Evolutionary conservation across 1,140 invertebrate species (phyloP).

Genomic region (Leptinotarsa lineolata): DNA sequence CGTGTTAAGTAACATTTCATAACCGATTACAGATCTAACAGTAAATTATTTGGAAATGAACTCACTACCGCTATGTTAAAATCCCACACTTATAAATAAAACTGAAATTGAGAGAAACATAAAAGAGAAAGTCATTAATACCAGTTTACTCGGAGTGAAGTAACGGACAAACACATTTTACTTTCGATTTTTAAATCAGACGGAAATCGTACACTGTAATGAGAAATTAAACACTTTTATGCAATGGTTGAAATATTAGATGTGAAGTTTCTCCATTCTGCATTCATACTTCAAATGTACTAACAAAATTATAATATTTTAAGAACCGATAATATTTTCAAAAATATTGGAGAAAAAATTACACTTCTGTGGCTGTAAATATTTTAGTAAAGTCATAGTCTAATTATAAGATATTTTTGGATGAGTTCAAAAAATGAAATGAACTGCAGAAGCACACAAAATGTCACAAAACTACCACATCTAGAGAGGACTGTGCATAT

Average conservation of each 20-base stretch:
- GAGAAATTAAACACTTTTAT: slow-evolving; percentile 17
- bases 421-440: not conserved
- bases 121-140: slow-evolving; percentile 26
- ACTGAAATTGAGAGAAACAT: slow-evolving; percentile 17
- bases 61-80: slow-evolving; percentile 13
- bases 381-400: no score
- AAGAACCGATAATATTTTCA: not conserved
- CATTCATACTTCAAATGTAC: not conserved
- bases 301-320: no score
- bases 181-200: slow-evolving; percentile 29
- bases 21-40: slow-evolving; percentile 6
- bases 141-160: slow-evolving; percentile 21
- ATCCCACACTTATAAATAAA: slow-evolving; percentile 13
- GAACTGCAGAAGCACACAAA: not conserved
- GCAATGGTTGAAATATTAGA: slow-evolving; percentile 9
- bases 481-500: no score
- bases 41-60: slow-evolving; percentile 12
- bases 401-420: no score
- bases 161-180: slow-evolving; percentile 29
- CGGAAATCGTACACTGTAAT: slow-evolving; percentile 13
- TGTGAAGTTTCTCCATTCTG: not conserved
- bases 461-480: no score
- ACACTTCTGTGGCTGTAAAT: not conserved
- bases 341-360: not conserved
- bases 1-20: not conserved